Conservation (phyloP, 2,113 vertebrate genomes). For the Benitochromis conjunctus region DNA sequence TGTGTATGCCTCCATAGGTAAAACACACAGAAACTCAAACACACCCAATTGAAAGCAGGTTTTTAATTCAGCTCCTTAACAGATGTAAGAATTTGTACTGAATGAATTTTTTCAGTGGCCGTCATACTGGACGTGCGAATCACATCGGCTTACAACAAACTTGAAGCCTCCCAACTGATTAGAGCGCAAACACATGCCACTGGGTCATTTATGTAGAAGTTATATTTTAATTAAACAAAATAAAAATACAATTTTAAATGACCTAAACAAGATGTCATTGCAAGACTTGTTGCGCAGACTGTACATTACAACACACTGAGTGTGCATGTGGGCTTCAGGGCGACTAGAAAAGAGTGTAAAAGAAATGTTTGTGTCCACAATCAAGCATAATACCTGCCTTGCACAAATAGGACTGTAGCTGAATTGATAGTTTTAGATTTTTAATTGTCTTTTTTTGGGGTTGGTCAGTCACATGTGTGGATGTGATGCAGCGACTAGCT, state of each 20-base stretch:
- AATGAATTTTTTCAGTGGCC: not conserved
- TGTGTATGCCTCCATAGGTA: not conserved
- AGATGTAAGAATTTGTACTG: not conserved
- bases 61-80: not conserved
- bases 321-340: not conserved
- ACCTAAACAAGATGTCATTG: not conserved
- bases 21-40: no score
- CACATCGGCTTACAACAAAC: not conserved
- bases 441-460: no score
- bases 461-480: no score
- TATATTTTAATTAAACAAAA: not conserved
- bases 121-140: not conserved
- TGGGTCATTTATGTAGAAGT: not conserved
- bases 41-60: not conserved
- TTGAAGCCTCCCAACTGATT: not conserved
- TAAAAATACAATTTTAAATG: not conserved
- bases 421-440: not conserved
- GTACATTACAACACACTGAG: not conserved
- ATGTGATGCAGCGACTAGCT: not conserved
- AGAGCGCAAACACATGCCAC: not conserved
- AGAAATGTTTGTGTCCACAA: not conserved
- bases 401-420: not conserved
- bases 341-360: not conserved
- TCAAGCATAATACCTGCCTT: not conserved
- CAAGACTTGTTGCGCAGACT: not conserved